Evolutionary conservation across 2,113 vertebrate genomes (phyloP), one percentile per base, ranked within the genome.

Genomic region (Pao palembangensis): DNA sequence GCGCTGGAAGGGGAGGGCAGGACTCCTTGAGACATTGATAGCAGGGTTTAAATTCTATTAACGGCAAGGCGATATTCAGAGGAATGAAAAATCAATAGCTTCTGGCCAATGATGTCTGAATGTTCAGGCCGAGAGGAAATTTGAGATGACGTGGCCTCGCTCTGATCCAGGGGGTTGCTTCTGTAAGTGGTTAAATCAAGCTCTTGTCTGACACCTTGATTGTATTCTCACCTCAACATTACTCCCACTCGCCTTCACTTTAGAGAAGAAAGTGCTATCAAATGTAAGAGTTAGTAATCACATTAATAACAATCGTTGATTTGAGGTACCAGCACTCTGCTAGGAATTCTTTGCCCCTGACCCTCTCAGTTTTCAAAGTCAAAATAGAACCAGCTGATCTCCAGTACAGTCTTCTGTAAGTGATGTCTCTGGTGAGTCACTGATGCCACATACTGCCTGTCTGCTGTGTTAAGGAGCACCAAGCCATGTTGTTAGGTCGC

Each of bases 61-160:
- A 75, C 52, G 46, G 84, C 69, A 84, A 84, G 57, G 44, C 57
- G 86, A 87, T 84, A 83, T 78, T 70, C 71, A 84, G 60, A 85
- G 81, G 89, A 83, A 90, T 76, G 55, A 67, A 77, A 65, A 79
- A 92, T 81, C 80, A 81, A 92, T 85, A 79, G 55, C 12, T 74
- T 56, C 69, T 90, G 87, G 80, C 88, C 90, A 92, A 90, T 92
- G 91, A 79, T 84, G 85, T 93, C 90, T 88, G 88, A 88, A 84
- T 89, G 73, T 88, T 88, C 76, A 75, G 81, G 46, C 73, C 70
- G 83, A 86, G 84, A 84, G 81, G 93, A 91, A 94, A 94, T 82
- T 75, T 91, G 92, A 96, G 92, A 91, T 68, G 68, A 71, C 60
- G 44, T 64, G 43, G 82, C 71, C 60, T 67, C 59, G 47, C 63